Conservation (phyloP, 1,140 invertebrate genomes). For the Zophobas atratus region DNA sequence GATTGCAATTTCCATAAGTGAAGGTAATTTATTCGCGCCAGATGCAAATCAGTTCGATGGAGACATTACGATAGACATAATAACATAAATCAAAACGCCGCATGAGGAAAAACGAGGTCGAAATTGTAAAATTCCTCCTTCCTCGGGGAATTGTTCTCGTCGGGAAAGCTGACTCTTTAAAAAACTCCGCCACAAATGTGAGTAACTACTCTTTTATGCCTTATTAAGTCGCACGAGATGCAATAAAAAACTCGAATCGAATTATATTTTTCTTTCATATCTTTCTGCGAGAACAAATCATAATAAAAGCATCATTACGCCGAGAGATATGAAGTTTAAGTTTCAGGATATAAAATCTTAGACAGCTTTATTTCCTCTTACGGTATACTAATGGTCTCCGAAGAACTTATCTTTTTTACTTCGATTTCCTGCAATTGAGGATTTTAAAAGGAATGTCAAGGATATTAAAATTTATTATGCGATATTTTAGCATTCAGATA, state of each 20-base stretch:
- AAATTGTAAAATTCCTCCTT: slow-evolving; percentile 13
- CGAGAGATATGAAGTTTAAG: slow-evolving; percentile 43
- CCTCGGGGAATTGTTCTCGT: slow-evolving; percentile 14
- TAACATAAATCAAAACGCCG: slow-evolving; percentile 43
- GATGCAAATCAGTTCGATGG: slow-evolving; percentile 44
- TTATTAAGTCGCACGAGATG: slow-evolving; percentile 53
- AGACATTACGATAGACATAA: slow-evolving; percentile 46
- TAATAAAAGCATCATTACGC: slow-evolving; percentile 56
- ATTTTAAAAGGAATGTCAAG: slow-evolving; percentile 1
- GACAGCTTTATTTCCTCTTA: slow-evolving; percentile 44
- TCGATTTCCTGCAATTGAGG: slow-evolving; percentile 9
- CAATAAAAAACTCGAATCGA: slow-evolving; percentile 55
- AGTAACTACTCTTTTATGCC: slow-evolving; percentile 57
- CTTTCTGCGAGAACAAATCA: slow-evolving; percentile 57
- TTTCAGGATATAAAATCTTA: slow-evolving; percentile 48
- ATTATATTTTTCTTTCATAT: slow-evolving; percentile 57
- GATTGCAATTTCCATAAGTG: slow-evolving; percentile 59
- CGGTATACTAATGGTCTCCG: slow-evolving; percentile 49
- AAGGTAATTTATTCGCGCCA: slow-evolving; percentile 50
- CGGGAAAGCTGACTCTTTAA: slow-evolving; percentile 35
- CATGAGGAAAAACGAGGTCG: slow-evolving; percentile 14
- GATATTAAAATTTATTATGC: neutral
- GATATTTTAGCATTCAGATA: neutral
- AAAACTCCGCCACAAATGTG: slow-evolving; percentile 44
- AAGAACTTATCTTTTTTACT: slow-evolving; percentile 30